These are phyloP conservation scores for Enteromius afrohamiltoni DNA, from an alignment of 2,797 vertebrate genomes.

Conservation along the genomic window DNA sequence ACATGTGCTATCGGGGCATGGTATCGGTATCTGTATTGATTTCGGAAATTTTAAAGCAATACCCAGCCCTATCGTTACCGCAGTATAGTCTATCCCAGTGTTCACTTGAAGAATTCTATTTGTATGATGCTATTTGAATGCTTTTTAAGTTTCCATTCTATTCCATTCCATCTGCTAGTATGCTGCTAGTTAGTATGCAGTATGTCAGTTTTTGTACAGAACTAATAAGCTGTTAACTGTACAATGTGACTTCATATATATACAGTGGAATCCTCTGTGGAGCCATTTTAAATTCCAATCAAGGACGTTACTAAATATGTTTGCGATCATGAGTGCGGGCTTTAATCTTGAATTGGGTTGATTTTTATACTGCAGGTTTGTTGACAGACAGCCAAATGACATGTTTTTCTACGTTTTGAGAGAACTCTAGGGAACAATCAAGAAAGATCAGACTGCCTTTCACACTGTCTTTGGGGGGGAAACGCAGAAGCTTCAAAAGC, in stretches of 20 bases:
- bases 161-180: too few species aligned
- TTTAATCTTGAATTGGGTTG: constrained; percentile 35
- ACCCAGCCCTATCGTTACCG: not conserved
- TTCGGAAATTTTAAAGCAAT: too few species aligned
- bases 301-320: constrained; percentile 26
- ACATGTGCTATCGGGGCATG: too few species aligned
- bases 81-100: not conserved
- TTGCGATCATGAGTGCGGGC: not conserved
- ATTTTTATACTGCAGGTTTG: constrained; percentile 39
- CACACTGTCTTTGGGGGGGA: constrained; percentile 40
- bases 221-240: not conserved
- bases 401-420: constrained; percentile 45
- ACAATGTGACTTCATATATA: constrained; percentile 33
- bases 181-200: not conserved
- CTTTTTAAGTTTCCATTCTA: not conserved
- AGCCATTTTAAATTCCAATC: constrained; percentile 47
- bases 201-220: not conserved
- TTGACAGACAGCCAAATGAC: constrained; percentile 57
- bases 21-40: too few species aligned
- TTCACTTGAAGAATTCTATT: not conserved
- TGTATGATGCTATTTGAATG: not conserved
- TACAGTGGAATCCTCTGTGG: constrained; percentile 3
- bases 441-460: constrained; percentile 53
- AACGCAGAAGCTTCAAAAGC: constrained; percentile 42
- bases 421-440: constrained; percentile 57